Percentiles rank a stretch among this genome's conserved stretches.
Evolutionary conservation across 2,113 vertebrate species (phyloP).

Genomic region (Labeo rohita): DNA sequence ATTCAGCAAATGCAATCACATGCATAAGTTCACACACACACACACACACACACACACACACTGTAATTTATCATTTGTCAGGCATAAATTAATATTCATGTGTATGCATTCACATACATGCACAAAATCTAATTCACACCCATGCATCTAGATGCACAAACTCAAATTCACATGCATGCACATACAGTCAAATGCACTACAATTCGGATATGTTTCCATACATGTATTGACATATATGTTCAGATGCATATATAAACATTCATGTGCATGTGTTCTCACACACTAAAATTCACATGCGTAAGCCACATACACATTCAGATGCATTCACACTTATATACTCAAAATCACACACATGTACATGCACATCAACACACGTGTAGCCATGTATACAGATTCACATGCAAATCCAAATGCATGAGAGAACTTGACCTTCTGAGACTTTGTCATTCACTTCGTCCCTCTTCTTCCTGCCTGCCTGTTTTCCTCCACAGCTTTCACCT

Average conservation of each 20-base stretch:
- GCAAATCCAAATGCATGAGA: not conserved
- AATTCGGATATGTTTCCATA: no score
- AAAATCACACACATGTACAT: not conserved
- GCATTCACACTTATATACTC: not conserved
- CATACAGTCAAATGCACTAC: no score
- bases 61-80: no score
- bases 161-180: no score
- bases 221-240: not conserved
- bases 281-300: not conserved
- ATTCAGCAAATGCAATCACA: not conserved
- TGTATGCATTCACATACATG: not conserved
- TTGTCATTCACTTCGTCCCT: not conserved
- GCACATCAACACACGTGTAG: not conserved
- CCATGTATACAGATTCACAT: not conserved
- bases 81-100: no score
- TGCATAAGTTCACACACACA: not conserved
- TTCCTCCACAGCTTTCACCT: constrained; percentile 18
- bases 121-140: no score
- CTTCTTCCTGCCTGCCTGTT: not conserved
- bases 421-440: constrained; percentile 16
- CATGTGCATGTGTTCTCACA: not conserved
- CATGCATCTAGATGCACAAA: no score
- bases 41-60: no score
- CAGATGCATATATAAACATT: not conserved
- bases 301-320: not conserved